Evolutionary conservation across 2,888 invertebrate genomes (phyloP).

Genomic region (Sarcophaga rosellei): DNA sequence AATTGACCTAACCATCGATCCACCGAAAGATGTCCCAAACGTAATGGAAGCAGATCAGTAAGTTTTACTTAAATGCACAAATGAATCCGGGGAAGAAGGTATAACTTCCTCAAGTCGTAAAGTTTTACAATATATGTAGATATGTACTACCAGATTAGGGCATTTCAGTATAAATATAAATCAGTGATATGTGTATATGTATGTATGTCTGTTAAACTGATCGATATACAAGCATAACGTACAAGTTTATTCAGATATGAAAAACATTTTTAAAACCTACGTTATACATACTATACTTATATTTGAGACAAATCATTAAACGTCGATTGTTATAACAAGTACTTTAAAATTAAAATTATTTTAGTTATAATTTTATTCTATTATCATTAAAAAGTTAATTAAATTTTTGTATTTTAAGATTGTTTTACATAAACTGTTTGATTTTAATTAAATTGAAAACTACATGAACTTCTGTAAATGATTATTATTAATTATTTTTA

Average conservation of each 20-base stretch:
- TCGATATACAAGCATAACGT: no score
- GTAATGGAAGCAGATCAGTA: slow-evolving; percentile 11
- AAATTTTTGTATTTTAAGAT: neutral
- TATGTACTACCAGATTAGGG: no score
- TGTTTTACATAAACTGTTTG: slow-evolving; percentile 51
- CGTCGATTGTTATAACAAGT: neutral
- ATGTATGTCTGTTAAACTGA: no score
- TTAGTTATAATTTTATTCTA: slow-evolving; percentile 28
- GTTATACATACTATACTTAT: neutral
- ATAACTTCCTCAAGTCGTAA: no score
- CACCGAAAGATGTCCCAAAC: slow-evolving; percentile 51
- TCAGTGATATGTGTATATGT: no score
- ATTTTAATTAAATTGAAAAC: slow-evolving; percentile 68
- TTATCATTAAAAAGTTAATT: neutral
- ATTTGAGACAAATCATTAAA: slow-evolving; percentile 9
- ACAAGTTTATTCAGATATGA: no score
- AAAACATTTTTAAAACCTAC: no score
- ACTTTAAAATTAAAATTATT: slow-evolving; percentile 1
- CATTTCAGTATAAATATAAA: no score
- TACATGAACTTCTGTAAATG: slow-evolving; percentile 54
- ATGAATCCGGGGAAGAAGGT: slow-evolving; percentile 33
- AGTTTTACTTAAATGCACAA: neutral
- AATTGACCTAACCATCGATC: slow-evolving; percentile 47
- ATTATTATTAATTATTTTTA: slow-evolving; percentile 64
- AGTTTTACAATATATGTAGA: no score